Percentiles rank a stretch among this genome's conserved stretches.
phyloP scores from a whole-genome alignment of 2,888 invertebrate species.

The Cephus spinipes region DNA sequence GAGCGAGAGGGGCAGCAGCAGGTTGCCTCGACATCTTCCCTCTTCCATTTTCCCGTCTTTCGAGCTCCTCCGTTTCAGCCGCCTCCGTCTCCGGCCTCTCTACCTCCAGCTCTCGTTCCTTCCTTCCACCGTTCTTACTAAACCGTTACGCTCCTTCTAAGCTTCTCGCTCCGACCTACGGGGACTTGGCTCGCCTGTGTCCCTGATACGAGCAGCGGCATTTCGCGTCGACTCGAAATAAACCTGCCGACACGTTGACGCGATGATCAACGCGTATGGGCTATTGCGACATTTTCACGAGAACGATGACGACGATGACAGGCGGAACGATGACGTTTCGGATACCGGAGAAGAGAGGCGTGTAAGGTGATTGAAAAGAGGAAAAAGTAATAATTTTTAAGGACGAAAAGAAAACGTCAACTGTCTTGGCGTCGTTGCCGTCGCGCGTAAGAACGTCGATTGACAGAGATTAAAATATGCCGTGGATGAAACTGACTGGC shows the following conservation, averaged over 20 bases:
- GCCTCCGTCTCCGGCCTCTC: background rate
- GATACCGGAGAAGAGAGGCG: background rate
- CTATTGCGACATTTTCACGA: background rate
- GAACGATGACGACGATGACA: background rate
- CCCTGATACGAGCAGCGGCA: background rate
- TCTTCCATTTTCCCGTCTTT: slow-evolving; percentile 20
- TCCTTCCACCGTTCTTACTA: slow-evolving; percentile 16
- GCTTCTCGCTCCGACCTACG: slow-evolving; percentile 12
- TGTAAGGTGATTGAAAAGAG: background rate
- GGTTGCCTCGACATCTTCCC: slow-evolving; percentile 2
- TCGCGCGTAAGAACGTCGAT: background rate
- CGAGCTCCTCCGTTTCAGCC: slow-evolving; percentile 29
- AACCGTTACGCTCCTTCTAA: slow-evolving; percentile 23
- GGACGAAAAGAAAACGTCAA: background rate
- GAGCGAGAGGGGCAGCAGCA: slow-evolving; percentile 2
- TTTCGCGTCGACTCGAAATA: background rate
- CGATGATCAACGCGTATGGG: background rate
- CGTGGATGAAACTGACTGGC: background rate
- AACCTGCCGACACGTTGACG: background rate
- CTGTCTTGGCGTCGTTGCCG: background rate
- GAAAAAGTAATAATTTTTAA: background rate
- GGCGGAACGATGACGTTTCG: background rate
- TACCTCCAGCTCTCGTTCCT: background rate
- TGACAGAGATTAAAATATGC: background rate
- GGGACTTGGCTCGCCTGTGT: slow-evolving; percentile 5